A percentile compares a stretch with the other conserved stretches of the same genome.
These are phyloP conservation scores for Solea senegalensis DNA, from an alignment of 2,113 vertebrate genomes.

Conservation along the genomic window DNA sequence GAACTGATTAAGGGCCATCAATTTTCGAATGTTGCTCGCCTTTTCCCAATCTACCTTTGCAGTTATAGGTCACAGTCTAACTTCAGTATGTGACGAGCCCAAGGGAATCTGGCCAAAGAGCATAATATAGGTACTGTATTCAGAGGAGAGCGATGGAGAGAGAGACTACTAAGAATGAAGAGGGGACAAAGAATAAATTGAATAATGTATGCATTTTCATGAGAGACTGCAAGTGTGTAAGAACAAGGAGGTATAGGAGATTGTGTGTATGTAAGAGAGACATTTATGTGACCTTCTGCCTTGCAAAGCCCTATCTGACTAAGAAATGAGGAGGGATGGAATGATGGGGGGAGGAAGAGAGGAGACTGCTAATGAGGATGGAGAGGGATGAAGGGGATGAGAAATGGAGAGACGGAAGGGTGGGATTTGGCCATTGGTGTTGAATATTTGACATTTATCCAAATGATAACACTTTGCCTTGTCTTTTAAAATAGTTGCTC, in stretches of 20 bases:
- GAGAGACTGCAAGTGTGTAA: slow-evolving; percentile 27
- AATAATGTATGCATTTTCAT: slow-evolving; percentile 63
- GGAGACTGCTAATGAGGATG: slow-evolving; percentile 77
- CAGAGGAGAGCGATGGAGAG: slow-evolving; percentile 5
- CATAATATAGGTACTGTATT: slow-evolving; percentile 60
- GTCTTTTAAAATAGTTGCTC: slow-evolving; percentile 38
- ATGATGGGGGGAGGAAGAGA: slow-evolving; percentile 58
- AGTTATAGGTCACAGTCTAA: slow-evolving; percentile 39
- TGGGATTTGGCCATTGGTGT: slow-evolving; percentile 49
- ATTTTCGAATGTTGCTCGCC: not conserved
- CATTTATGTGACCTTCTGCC: slow-evolving; percentile 79
- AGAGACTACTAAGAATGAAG: not conserved
- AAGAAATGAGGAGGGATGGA: slow-evolving; percentile 75
- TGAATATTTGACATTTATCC: slow-evolving; percentile 66
- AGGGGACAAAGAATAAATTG: slow-evolving; percentile 20
- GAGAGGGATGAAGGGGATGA: slow-evolving; percentile 33
- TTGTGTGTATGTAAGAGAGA: slow-evolving; percentile 65
- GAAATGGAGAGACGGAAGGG: slow-evolving; percentile 30
- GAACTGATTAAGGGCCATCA: not conserved
- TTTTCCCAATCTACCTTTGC: not conserved
- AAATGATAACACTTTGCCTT: slow-evolving; percentile 40
- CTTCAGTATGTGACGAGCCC: slow-evolving; percentile 33
- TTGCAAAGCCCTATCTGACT: slow-evolving; percentile 74
- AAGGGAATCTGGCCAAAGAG: slow-evolving; percentile 50
- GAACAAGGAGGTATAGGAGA: not conserved